Evolutionary conservation across 2,113 vertebrate genomes (phyloP), one percentile per base, ranked within the genome.

Genomic region (Hylia prasina): DNA sequence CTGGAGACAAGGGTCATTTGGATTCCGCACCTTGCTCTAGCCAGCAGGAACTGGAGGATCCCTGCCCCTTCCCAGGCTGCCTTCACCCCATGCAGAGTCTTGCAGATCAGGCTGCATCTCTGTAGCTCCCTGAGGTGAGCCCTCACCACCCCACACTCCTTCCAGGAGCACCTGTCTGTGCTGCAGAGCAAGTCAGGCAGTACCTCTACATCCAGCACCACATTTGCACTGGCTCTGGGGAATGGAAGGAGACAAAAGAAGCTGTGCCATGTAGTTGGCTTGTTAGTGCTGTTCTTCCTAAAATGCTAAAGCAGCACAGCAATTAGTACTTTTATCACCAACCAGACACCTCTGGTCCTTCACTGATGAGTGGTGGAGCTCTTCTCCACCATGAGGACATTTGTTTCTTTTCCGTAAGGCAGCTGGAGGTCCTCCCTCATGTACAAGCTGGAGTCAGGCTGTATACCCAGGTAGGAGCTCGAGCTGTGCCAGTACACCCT

Each of bases 381-480:
- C 17, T n/a, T 21, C 37, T 73, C 31, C 15, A 2, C 50, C 2
- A 6, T 2, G 7, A 70, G 40, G 56, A 33, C 24, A 13, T 64
- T 28, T 22, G 13, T 61, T 23, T 33, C 45, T n/a, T 58, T 30
- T 27, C 13, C 7, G 14, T 4, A 15, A 47, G 68, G 70, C 50
- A 65, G 28, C n/a, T 73, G 42, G 45, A 53, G 8, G n/a, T 37
- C 15, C 65, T 75, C 44, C 33, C 50, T 90, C 8, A 5, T 4
- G 45, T 6, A 31, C 1, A 2, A 47, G 37, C 35, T 27, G 24
- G 13, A 53, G 30, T 25, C 39, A 13, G 7, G 5, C 54, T 31
- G 39, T 5, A 11, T 2, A 19, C 40, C 13, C 13, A 24, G 14
- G 1, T 3, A 47, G 0, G 0, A 57, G 78, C 31, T 42, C 45